Evolutionary conservation across 2,888 invertebrate genomes (phyloP).

Genomic region (Pyrrhopygopsis socrates): DNA sequence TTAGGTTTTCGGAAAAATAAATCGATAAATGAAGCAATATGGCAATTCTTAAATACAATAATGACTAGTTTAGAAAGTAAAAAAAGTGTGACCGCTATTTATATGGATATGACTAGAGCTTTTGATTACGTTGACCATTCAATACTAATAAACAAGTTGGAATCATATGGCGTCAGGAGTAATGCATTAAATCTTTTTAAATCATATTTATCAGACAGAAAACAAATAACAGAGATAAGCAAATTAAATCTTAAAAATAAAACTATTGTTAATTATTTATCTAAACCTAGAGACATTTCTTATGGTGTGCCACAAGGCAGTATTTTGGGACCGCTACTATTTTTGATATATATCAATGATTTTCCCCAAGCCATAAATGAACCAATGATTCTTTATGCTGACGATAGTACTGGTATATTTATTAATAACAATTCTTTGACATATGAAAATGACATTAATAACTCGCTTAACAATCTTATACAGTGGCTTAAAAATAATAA

Average conservation of each 20-base stretch:
- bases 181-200: not conserved
- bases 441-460: constrained; percentile 1
- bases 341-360: constrained; percentile 10
- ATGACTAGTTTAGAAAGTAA: not conserved
- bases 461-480: not conserved
- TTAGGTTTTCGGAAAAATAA: no score
- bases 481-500: constrained; percentile 5
- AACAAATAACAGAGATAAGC: constrained; percentile 17
- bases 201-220: not conserved
- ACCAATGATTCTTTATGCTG: constrained; percentile 5
- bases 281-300: not conserved
- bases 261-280: not conserved
- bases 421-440: not conserved
- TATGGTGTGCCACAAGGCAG: constrained; percentile 9
- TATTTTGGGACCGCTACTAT: constrained; percentile 10
- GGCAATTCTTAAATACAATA: not conserved
- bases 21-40: constrained; percentile 1
- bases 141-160: not conserved
- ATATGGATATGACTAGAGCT: constrained; percentile 14
- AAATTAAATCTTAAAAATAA: not conserved
- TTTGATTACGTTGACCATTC: constrained; percentile 12
- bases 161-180: constrained; percentile 6
- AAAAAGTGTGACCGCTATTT: constrained; percentile 2
- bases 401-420: constrained; percentile 7
- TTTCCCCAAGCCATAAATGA: not conserved